Conservation (phyloP, 2,113 vertebrate genomes). For the Geothlypis trichas region DNA sequence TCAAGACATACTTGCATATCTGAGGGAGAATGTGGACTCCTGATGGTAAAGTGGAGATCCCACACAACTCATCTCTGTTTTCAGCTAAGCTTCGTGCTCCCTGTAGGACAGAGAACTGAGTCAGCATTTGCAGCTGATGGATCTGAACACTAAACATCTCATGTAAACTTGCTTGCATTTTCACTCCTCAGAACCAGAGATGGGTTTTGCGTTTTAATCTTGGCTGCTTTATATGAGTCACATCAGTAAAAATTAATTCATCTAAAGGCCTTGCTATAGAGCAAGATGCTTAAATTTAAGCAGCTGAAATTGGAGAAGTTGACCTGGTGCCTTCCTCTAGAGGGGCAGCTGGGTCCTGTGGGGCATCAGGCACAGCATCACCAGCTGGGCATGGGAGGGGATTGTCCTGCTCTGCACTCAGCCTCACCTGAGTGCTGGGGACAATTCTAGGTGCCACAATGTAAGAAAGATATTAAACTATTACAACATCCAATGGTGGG, state of each 20-base stretch:
- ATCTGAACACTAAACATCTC: neutral
- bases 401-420: accelerated
- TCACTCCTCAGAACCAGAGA: neutral
- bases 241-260: neutral
- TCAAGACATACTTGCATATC: neutral
- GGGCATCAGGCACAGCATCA: neutral
- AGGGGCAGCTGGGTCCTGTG: accelerated
- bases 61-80: neutral
- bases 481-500: neutral
- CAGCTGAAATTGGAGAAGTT: neutral
- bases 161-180: neutral
- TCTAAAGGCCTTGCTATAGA: neutral
- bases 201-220: neutral
- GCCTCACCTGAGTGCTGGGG: neutral
- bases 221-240: neutral
- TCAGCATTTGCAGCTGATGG: neutral
- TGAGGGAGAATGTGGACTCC: neutral
- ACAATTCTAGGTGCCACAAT: neutral
- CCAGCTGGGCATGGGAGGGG: neutral
- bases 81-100: neutral
- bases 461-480: neutral
- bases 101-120: neutral
- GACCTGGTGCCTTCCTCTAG: neutral
- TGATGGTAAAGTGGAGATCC: accelerated
- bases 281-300: neutral